Evolutionary conservation across 2,888 invertebrate species (phyloP), one percentile per base, ranked within the genome.

Genomic region (Aphodius granarius): DNA sequence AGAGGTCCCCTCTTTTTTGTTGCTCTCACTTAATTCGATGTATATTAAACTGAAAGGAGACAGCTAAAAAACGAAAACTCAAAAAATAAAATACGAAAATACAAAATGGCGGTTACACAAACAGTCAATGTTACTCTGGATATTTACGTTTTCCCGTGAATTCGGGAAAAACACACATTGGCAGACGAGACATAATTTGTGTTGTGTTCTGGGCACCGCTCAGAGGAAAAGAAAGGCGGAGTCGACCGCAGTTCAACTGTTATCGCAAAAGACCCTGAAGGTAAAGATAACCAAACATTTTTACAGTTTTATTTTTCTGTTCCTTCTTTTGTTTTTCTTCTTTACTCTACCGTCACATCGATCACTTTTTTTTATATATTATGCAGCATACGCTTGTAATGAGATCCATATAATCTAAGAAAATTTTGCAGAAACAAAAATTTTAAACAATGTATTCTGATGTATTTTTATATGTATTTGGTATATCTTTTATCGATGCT

Each of bases 231-330:
- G 90, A 95, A 95, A 90, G 94, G 94, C 89, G 94, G 94, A 86
- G 96, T 96, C 89, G 96, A 96, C 90, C 93, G 96, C 89, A 95
- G 95, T 88, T 95, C 95, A 89, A 96, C 96, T 87, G 96, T 96
- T 87, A 96, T 96, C 89, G 95, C 95, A 87, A 95, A 96, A 92
- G 96, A 96, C 86, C 94, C 95, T 84, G 96, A 96, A 91, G 96
- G 94, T 90, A 94, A 93, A 72, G 64, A 77, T 70, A 74, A 43
- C 16, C 65, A 65, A 65, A 65, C 65, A 18, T 65, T 65, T 65
- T 65, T 65, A 65, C 65, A 65, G n/a, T 65, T 65, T 65, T 65
- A 65, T 65, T 65, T 65, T 65, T 65, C 16, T 18, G 19, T 18
- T 18, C 65, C 6, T 16, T 65, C 19, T 65, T 65, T 65, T 18